Conservation (phyloP, 1,140 invertebrate species). For the Brachionus rotundiformis region DNA sequence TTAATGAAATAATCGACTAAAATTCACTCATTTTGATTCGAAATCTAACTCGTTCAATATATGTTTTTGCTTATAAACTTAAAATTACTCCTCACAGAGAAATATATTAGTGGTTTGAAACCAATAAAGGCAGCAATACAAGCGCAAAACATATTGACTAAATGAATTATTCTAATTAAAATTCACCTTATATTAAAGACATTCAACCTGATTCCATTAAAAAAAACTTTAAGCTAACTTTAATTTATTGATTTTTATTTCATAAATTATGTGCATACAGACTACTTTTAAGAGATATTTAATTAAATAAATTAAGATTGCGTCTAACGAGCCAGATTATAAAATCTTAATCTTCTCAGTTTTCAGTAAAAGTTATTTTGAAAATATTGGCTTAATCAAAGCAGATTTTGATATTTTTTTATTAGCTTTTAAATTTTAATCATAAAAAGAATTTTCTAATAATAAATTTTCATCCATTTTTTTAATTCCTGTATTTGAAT, state of each 20-base stretch:
- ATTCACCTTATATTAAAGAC: not conserved
- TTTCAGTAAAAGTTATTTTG: not conserved
- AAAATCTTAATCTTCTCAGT: not conserved
- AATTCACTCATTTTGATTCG: not conserved
- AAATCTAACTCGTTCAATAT: not conserved
- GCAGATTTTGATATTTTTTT: no score
- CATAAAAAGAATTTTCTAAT: not conserved
- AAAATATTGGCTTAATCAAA: no score
- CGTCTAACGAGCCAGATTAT: not conserved
- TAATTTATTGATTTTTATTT: not conserved
- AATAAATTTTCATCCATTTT: no score
- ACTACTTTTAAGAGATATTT: not conserved
- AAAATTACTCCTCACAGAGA: not conserved
- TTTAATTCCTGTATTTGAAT: not conserved
- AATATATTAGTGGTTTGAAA: not conserved
- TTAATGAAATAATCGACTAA: slow-evolving; percentile 6
- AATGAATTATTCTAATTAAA: not conserved
- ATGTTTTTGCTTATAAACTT: not conserved
- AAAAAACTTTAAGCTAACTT: not conserved
- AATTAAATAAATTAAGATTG: not conserved
- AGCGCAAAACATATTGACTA: not conserved
- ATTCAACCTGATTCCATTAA: not conserved
- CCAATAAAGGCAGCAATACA: no score
- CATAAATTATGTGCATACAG: not conserved
- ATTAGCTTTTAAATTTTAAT: not conserved